phyloP scores from a whole-genome alignment of 1,140 invertebrate genomes.

The Hycleus phaleratus region DNA sequence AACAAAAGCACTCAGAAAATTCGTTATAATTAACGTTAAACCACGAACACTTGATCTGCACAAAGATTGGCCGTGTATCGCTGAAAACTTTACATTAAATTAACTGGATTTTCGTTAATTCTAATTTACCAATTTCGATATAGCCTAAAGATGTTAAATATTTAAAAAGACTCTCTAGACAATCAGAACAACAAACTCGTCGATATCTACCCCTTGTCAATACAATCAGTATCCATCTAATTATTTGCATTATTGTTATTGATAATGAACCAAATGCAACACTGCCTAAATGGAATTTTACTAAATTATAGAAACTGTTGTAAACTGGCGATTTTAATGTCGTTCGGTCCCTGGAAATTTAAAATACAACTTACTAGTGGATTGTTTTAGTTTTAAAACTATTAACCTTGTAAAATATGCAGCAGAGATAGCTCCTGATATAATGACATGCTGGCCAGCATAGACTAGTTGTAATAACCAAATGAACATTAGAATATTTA shows the following conservation, averaged over 20 bases:
- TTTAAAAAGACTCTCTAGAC: slow-evolving; percentile 6
- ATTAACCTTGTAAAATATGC: slow-evolving; percentile 5
- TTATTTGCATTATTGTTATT: slow-evolving; percentile 3
- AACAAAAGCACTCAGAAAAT: slow-evolving; percentile 8
- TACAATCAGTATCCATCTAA: slow-evolving; percentile 1
- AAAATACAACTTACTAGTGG: neutral
- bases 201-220: slow-evolving; percentile 1
- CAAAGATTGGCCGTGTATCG: slow-evolving; percentile 12
- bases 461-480: slow-evolving; percentile 1
- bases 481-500: slow-evolving; percentile 1
- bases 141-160: slow-evolving; percentile 12
- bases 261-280: slow-evolving; percentile 12
- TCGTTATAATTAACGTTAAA: slow-evolving; percentile 7
- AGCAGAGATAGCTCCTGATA: slow-evolving; percentile 1
- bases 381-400: neutral
- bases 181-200: neutral
- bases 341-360: slow-evolving; percentile 6
- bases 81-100: slow-evolving; percentile 3
- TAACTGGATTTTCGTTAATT: neutral
- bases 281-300: slow-evolving; percentile 12
- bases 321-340: slow-evolving; percentile 5
- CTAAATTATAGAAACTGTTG: slow-evolving; percentile 12
- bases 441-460: slow-evolving; percentile 6
- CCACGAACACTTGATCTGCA: slow-evolving; percentile 10
- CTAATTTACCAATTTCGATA: slow-evolving; percentile 5